phyloP scores from a whole-genome alignment of 2,888 invertebrate species.

The Drosophila koepferae region DNA sequence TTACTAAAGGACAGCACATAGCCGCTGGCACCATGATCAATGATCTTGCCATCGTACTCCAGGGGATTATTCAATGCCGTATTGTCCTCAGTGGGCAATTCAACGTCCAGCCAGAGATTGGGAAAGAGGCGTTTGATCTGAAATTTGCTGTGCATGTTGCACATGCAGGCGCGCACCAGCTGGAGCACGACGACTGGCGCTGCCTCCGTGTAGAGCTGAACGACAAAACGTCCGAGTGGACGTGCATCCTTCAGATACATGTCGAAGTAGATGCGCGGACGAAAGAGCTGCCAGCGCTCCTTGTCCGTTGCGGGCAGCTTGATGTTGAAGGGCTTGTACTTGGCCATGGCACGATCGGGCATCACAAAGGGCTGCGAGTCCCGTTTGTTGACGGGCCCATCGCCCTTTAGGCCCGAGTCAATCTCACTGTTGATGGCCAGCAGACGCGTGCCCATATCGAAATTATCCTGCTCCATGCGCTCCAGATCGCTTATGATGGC shows the following conservation, averaged over 20 bases:
- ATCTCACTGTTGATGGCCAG: slow-evolving; percentile 39
- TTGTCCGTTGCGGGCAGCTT: slow-evolving; percentile 44
- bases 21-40: slow-evolving; percentile 58
- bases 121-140: slow-evolving; percentile 71
- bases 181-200: slow-evolving; percentile 71
- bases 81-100: slow-evolving; percentile 35
- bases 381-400: neutral
- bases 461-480: slow-evolving; percentile 35
- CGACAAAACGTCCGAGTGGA: slow-evolving; percentile 68
- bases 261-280: slow-evolving; percentile 75
- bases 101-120: slow-evolving; percentile 72
- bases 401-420: slow-evolving; percentile 44
- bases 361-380: slow-evolving; percentile 28
- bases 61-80: slow-evolving; percentile 37
- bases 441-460: slow-evolving; percentile 56
- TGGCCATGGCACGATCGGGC: slow-evolving; percentile 45
- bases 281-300: slow-evolving; percentile 61
- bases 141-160: slow-evolving; percentile 54
- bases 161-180: slow-evolving; percentile 68
- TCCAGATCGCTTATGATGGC: slow-evolving; percentile 19
- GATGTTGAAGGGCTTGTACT: slow-evolving; percentile 52
- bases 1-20: slow-evolving; percentile 70
- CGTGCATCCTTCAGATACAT: slow-evolving; percentile 63
- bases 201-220: slow-evolving; percentile 76
- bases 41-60: slow-evolving; percentile 65